A percentile compares a stretch with the other conserved stretches of the same genome.
Conservation (phyloP, 2,888 invertebrate genomes). For the Macropis europaea region DNA sequence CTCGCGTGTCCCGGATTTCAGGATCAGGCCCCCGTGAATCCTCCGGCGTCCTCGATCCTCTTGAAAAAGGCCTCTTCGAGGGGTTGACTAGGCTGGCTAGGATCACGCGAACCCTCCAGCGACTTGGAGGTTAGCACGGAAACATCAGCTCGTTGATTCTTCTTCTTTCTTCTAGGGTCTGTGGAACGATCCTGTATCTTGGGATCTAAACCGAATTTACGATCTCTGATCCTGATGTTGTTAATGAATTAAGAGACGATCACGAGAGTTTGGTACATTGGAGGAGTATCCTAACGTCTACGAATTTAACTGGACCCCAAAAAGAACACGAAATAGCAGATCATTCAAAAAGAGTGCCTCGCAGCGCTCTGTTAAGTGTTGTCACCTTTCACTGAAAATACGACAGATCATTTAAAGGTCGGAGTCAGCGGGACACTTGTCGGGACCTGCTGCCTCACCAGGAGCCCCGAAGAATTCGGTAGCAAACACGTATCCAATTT, state of each 20-base stretch:
- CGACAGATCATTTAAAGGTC: too few species aligned
- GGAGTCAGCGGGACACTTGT: too few species aligned
- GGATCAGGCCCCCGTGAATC: constrained; percentile 59
- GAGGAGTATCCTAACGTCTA: too few species aligned
- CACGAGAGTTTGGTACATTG: too few species aligned
- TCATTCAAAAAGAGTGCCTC: too few species aligned
- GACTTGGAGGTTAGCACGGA: constrained; percentile 60
- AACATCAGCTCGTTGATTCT: constrained; percentile 55
- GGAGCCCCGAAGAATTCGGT: not conserved
- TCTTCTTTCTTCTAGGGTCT: constrained; percentile 30
- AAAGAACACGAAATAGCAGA: too few species aligned
- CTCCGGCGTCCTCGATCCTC: constrained; percentile 68
- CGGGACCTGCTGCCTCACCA: too few species aligned
- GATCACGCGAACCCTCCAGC: constrained; percentile 72
- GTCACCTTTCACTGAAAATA: too few species aligned
- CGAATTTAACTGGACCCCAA: too few species aligned
- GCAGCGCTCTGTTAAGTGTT: too few species aligned
- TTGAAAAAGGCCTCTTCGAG: constrained; percentile 64
- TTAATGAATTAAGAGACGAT: too few species aligned
- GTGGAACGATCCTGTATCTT: constrained; percentile 19
- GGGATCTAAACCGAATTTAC: constrained; percentile 45
- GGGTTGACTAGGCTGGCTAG: constrained; percentile 70
- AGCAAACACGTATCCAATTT: constrained; percentile 7
- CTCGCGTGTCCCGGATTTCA: constrained; percentile 79
- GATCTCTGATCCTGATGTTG: constrained; percentile 43